Evolutionary conservation across 2,797 vertebrate genomes (phyloP).

Genomic region (Chrysocyon brachyurus): DNA sequence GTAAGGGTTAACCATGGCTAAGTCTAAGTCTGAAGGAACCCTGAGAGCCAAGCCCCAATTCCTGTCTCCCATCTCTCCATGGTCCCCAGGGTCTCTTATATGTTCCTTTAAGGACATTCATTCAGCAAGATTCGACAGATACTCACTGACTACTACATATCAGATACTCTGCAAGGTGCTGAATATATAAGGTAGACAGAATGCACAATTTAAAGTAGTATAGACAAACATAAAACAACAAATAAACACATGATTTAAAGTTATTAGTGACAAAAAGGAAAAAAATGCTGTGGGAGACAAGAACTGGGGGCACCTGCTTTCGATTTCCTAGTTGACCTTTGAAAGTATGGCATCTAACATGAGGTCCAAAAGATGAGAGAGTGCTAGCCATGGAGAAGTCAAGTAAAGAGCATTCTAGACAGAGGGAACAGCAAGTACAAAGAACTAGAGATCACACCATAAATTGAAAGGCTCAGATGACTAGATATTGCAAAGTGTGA

Average conservation of each 20-base stretch:
- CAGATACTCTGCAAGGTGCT: background rate
- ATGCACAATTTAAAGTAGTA: background rate
- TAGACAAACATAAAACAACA: background rate
- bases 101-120: background rate
- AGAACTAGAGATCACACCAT: background rate
- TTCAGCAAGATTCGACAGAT: background rate
- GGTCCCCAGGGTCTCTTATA: background rate
- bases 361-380: background rate
- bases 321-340: background rate
- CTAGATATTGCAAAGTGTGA: background rate
- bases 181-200: background rate
- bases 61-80: background rate
- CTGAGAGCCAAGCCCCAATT: background rate
- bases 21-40: background rate
- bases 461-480: background rate
- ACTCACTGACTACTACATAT: background rate
- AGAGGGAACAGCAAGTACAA: background rate
- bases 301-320: background rate
- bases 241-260: background rate
- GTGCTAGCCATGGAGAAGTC: background rate
- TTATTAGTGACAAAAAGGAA: background rate
- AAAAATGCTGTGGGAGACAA: background rate
- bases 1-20: background rate
- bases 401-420: background rate
- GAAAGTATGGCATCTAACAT: background rate